Evolutionary conservation across 2,888 invertebrate species (phyloP).

Genomic region (Pteria penguin): DNA sequence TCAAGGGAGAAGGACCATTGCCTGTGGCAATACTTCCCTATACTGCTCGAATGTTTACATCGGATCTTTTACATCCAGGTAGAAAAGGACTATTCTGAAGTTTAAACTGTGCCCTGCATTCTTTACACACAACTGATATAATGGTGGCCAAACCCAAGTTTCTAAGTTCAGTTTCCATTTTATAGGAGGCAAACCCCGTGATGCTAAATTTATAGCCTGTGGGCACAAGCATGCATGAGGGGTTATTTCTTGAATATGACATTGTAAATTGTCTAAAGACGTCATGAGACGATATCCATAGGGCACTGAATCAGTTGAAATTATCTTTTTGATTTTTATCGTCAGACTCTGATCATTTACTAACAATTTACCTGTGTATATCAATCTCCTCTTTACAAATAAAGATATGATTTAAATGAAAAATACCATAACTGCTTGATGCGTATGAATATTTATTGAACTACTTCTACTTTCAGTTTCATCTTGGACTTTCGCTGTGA

Average conservation of each 20-base stretch:
- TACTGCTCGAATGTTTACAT: constrained; percentile 3
- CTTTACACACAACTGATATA: constrained; percentile 4
- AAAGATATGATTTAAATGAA: no score
- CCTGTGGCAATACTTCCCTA: constrained; percentile 6
- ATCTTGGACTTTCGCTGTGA: no score
- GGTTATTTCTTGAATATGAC: background rate
- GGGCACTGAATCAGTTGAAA: no score
- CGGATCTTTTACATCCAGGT: background rate
- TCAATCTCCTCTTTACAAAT: no score
- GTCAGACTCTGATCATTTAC: no score
- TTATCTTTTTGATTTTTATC: no score
- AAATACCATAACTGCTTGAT: no score
- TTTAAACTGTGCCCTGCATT: background rate
- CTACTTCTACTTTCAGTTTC: no score
- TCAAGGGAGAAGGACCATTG: constrained; percentile 4
- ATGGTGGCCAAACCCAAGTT: constrained; percentile 1
- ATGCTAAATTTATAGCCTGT: background rate
- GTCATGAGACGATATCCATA: background rate
- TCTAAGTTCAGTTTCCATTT: background rate
- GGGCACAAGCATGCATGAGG: background rate
- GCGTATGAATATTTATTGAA: no score
- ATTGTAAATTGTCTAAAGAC: background rate
- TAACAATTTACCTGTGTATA: no score
- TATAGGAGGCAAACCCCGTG: background rate
- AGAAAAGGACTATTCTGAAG: constrained; percentile 15